Evolutionary conservation across 2,113 vertebrate genomes (phyloP).

Genomic region (Cynoglossus semilaevis): DNA sequence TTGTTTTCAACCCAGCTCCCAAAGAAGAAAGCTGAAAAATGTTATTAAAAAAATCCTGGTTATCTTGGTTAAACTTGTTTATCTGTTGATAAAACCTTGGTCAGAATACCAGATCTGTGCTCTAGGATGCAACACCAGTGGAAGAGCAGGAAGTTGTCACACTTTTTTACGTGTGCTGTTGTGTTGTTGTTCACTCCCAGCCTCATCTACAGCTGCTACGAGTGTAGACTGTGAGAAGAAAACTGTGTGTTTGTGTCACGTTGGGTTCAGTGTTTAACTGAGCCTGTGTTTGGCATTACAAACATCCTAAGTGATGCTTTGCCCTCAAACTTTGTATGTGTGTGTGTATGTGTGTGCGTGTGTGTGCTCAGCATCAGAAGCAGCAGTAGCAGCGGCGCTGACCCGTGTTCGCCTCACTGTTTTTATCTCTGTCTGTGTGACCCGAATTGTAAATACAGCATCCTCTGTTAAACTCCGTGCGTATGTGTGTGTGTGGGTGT

Average conservation of each 20-base stretch:
- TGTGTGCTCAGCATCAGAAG: slow-evolving; percentile 49
- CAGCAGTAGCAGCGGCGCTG: slow-evolving; percentile 44
- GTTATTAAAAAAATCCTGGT: no score
- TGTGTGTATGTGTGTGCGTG: slow-evolving; percentile 8
- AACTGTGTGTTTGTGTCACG: slow-evolving; percentile 5
- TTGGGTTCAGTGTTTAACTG: slow-evolving; percentile 7
- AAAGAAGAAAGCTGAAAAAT: no score
- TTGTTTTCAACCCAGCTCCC: no score
- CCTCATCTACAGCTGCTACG: background rate
- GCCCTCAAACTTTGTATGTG: slow-evolving; percentile 31
- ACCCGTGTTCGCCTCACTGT: slow-evolving; percentile 61
- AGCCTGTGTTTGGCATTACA: slow-evolving; percentile 35
- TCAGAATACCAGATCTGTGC: no score
- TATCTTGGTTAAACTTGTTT: no score
- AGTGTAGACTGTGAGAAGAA: no score
- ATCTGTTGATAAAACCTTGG: no score
- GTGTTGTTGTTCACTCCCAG: no score
- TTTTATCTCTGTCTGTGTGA: slow-evolving; percentile 67
- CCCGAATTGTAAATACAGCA: slow-evolving; percentile 70
- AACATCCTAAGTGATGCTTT: slow-evolving; percentile 51
- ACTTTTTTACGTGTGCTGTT: no score
- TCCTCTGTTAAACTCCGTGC: slow-evolving; percentile 46
- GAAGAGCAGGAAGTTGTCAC: no score
- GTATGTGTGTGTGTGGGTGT: slow-evolving; percentile 19
- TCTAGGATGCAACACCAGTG: no score